A percentile compares a stretch with the other conserved stretches of the same genome.
These are phyloP conservation scores for Syrista parreyssii DNA, from an alignment of 2,888 invertebrate species.

Conservation along the genomic window DNA sequence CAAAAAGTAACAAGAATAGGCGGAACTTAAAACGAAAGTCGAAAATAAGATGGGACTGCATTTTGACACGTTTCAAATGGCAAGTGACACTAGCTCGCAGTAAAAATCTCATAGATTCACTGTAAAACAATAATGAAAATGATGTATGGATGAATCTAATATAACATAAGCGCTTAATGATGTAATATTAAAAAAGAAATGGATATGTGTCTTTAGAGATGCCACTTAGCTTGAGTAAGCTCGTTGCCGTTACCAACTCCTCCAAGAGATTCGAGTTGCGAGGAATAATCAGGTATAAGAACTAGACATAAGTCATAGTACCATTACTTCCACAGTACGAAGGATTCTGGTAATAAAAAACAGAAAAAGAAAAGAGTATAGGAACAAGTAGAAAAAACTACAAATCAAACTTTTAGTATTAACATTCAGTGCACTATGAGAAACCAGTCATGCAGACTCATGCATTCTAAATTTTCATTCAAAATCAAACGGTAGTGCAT, in stretches of 20 bases:
- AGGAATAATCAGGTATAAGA: neutral
- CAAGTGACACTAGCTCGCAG: neutral
- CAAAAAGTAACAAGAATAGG: too few species aligned
- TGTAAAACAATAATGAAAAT: neutral
- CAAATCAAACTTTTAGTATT: neutral
- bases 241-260: neutral
- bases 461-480: neutral
- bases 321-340: neutral
- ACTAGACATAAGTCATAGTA: neutral
- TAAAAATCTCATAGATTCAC: neutral
- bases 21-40: neutral
- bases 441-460: neutral
- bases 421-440: neutral
- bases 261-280: neutral
- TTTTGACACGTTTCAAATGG: neutral
- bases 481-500: slow-evolving; percentile 41
- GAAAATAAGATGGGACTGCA: neutral
- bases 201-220: neutral
- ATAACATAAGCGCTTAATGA: too few species aligned
- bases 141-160: neutral
- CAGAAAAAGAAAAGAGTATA: neutral
- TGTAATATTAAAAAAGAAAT: neutral
- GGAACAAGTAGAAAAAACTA: neutral
- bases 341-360: neutral
- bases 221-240: neutral